Base-by-base conservation (phyloP, 2,113 vertebrate genomes). In the Seriola dumerili region DNA sequence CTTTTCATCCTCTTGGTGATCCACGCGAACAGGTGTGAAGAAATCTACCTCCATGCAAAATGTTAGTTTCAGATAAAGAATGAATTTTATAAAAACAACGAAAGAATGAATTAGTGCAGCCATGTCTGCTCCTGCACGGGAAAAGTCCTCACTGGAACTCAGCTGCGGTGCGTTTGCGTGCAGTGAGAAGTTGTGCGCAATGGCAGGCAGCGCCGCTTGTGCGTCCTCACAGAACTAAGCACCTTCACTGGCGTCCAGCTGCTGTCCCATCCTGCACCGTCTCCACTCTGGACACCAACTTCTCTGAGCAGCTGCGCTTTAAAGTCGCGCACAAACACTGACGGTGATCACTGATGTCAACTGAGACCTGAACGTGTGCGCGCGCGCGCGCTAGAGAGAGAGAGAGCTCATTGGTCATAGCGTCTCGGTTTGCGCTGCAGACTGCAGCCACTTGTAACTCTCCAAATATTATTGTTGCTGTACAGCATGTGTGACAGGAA, bases 1-100 rank as follows among this genome's bases (percentile, higher is more conserved):
- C 6, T 89, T 85, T 16, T 94, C 95, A 52, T 93, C 94, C 91
- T 94, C 88, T 70, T 93, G 95, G 9, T 92, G 95, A 81, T 96
- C 96, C 88, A 97, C 67, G 46, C 94, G 96, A 50, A 96, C 86
- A 32, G 97, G 97, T 66, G 81, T 91, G 72, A 97, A 97, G 55
- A 96, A 87, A 83, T 97, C 96, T 4, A 81, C 90, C 74, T 97
- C 97, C 81, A 84, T 75, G 85, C 95, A 92, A 9, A 83, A 63
- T 8, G 81, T 80, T 4, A 86, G 46, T 58, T 87, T 85, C 3
- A 66, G 36, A 50, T 70, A 87, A 64, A 95, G 50, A 10, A 94
- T 10, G 25, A 92, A 19, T n/a, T 89, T 76, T 4, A 87, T 50
- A 0, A 90, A 78, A 63, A 93, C 8, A 4, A 90, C 3, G 36